These are phyloP conservation scores for Drosophila lacicola DNA, from an alignment of 2,888 invertebrate genomes.

Conservation along the genomic window DNA sequence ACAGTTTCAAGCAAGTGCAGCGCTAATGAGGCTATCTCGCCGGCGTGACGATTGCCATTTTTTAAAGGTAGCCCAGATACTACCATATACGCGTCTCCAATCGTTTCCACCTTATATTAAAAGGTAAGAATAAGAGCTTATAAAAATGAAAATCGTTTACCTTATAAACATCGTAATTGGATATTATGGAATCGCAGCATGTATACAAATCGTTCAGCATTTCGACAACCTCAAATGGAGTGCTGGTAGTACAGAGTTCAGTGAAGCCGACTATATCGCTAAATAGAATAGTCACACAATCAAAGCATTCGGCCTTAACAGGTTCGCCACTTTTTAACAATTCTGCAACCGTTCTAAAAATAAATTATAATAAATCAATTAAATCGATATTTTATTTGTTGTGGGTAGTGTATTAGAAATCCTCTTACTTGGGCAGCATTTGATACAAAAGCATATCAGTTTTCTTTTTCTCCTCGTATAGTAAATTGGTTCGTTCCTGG, in stretches of 20 bases:
- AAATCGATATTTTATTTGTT: no score
- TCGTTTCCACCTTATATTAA: conserved; percentile 88
- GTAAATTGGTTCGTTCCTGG: conserved; percentile 92
- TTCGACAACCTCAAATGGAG: conserved; percentile 93
- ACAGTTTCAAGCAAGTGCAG: conserved; percentile 90
- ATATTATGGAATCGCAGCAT: conserved; percentile 94
- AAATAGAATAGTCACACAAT: conserved; percentile 93
- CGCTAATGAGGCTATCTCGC: conserved; percentile 92
- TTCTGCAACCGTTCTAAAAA: conserved; percentile 90
- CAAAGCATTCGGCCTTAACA: conserved; percentile 92
- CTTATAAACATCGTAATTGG: conserved; percentile 94
- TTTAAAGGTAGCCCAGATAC: conserved; percentile 91
- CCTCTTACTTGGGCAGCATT: conserved; percentile 92
- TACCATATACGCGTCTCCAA: conserved; percentile 94
- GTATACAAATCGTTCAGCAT: conserved; percentile 95
- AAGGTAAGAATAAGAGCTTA: neutral
- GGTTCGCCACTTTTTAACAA: conserved; percentile 91
- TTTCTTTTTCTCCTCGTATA: conserved; percentile 93
- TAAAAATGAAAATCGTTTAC: conserved; percentile 80
- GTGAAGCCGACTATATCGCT: conserved; percentile 95
- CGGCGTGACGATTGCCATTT: conserved; percentile 90
- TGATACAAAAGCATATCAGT: conserved; percentile 93
- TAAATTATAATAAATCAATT: no score
- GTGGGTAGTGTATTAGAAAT: no score
- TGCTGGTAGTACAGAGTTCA: conserved; percentile 91